Base-by-base conservation (phyloP, 2,888 invertebrate genomes). In the Heliconius ethilla region DNA sequence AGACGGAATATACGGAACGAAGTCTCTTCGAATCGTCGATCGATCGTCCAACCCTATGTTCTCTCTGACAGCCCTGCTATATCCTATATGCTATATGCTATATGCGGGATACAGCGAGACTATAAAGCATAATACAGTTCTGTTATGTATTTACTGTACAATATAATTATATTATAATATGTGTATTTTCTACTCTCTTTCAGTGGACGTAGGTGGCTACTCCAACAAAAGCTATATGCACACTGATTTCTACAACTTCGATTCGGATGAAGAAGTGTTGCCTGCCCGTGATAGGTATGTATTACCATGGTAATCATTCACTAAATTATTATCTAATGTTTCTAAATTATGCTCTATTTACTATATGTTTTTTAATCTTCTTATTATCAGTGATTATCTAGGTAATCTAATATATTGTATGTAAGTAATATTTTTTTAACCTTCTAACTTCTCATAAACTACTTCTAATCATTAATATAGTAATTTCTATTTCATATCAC, bases 261-360 rank as follows among this genome's bases (percentile, higher is more conserved):
- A 94, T 33, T 93, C 94, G 0, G 94, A 94, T 6, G 93, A 94
- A 27, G 94, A 94, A 3, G 84, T 86, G 59, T 82, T 87, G 73
- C 78, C 85, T 4, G 81, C 87, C 22, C 87, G 87, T 11, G 89
- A 91, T 82, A 90, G 91, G 93, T 93, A 82, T 81, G 82, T 80
- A 73, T 65, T 59, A 67, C 67, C 18, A 25, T 22, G 11, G 33
- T 37, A 37, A 63, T 25, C 37, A 73, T 27, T 27, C 4, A 3
- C n/a, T 75, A 75, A 66, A 15, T 37, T 37, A 67, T 4, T 33
- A 66, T 33, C 11, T 10, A 33, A 65, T 3, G 45, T 55, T 66
- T 15, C 33, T 62, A 27, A 63, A 27, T 45, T 11, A 22, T 27
- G 7, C 15, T 51, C 7, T 75, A 59, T 25, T 69, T 27, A 27